Evolutionary conservation across 2,888 invertebrate genomes (phyloP), one percentile per base, ranked within the genome.

Genomic region (Drosophila mercatorum): DNA sequence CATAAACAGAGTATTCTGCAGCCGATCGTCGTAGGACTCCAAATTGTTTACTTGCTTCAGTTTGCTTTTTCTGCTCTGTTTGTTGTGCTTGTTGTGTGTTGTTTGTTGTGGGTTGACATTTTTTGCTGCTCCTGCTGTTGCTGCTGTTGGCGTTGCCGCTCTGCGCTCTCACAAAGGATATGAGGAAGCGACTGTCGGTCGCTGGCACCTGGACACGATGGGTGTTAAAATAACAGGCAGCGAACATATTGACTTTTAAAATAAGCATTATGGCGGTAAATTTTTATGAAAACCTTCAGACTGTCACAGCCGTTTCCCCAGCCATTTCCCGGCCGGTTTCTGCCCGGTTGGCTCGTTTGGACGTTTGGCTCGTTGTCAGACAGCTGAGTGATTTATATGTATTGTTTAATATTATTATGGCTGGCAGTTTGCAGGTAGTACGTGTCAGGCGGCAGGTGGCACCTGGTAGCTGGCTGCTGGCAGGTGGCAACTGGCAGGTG

Each of bases 151-250:
- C 58, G 47, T 57, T 69, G 43, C 22, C 75, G 59, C 61, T 60
- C 51, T 61, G 72, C 78, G 84, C 75, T 72, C 58, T 51, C 58
- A 69, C 65, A 81, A 75, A 79, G 89, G 84, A 85, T 87, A 75
- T 87, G 89, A 87, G 73, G 66, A 53, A 65, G 53, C 53, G 57
- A 44, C 56, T 55, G 79, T 59, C 68, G 81, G 75, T 80, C 68
- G 72, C 71, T 83, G 88, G 84, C 89, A 89, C 88, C 84, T 85
- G 84, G 74, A 89, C 84, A 87, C 82, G 83, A 81, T 78, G 84
- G 89, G 86, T 86, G 86, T 89, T 89, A 86, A 89, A 86, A 88
- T 90, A 86, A 86, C 90, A 79, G 87, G 89, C 84, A 83, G 77
- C 70, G 78, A 85, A 88, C 86, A 86, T 86, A 86, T 86, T 86